Evolutionary conservation across 2,113 vertebrate genomes (phyloP), one percentile per base, ranked within the genome.

Genomic region (Mugil cephalus): DNA sequence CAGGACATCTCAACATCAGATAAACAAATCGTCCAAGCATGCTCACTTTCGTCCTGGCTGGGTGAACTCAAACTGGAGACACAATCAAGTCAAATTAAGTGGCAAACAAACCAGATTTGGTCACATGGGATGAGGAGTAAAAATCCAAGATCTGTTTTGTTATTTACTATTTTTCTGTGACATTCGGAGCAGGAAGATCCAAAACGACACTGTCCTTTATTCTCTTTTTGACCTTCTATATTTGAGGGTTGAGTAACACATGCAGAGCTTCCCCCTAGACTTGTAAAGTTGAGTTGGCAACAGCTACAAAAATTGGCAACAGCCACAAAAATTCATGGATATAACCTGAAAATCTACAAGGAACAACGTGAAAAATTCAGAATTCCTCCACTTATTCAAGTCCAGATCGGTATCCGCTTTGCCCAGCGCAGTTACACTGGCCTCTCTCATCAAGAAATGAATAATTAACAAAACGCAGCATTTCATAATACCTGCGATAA

Each of bases 391-490:
- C 24, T 30, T 30, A 5, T 30, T 3, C 24, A 2, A 30, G 24
- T 30, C 5, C 24, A 30, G 24, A 30, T 30, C 24, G 5, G 24
- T 30, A 30, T 30, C 1, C 0, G 1, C 45, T 52, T 75, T 67
- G 43, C 51, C 53, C 48, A 12, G 30, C 42, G 77, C 34, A 65
- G 7, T 64, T 52, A 18, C 18, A 56, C 39, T 55, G 55, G 74
- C 47, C 34, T 72, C 53, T 60, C 59, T 78, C 51, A 76, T 61
- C 15, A 59, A 66, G 24, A 69, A 18, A 64, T 68, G 17, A 74
- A 74, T 62, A 69, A 77, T 70, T 53, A 67, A 79, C 30, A 69
- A 42, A n/a, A 74, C 6, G 19, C 3, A 69, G 24, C 48, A 64
- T 68, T 78, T 24, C 24, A 73, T 60, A 73, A 69, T n/a, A 55